Base-by-base conservation (phyloP, 2,888 invertebrate species). In the Brachycybe producta region DNA sequence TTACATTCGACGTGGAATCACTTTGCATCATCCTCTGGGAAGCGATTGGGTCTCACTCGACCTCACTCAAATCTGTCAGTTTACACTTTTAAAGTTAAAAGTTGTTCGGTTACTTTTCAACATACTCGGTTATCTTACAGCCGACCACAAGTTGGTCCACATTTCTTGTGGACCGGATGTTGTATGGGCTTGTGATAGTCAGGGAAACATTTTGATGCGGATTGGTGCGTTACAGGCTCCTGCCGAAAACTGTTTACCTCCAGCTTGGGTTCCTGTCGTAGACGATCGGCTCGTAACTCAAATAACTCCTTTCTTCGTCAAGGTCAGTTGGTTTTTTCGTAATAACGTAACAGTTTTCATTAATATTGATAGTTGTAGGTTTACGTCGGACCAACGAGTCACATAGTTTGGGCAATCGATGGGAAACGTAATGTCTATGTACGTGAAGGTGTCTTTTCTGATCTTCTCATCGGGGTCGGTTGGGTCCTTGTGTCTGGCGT, bases 381-480 rank as follows among this genome's bases (percentile, higher is more conserved):
- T 5, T 67, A 62, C 56, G 66, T 66, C 34, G 66, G 67, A 8
- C 62, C 66, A 13, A 60, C 61, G 28, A 61, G 61, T 2, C 61
- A 58, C 49, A 65, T 67, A 61, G 68, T 74, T 2, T 74, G 74
- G 74, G 73, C 70, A 0, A 57, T 73, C 26, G 73, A 74, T 59
- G 67, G 64, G 42, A 63, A 63, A 30, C 61, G 64, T 19, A 67
- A 67, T 56, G 65, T 72, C 3, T 73, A 71, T 58, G 71, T 69
- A 0, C 60, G 74, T 52, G 65, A 67, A 55, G 72, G 68, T 2
- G 66, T 73, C 17, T 68, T 68, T 50, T 67, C 67, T 17, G 65
- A 67, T 39, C 65, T 69, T 58, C 71, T 69, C 2, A 65, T 73
- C 45, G 74, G 74, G n/a, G 64, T 65, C 27, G 65, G 65, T 28